A percentile compares a stretch with the other conserved stretches of the same genome.
phyloP scores from a whole-genome alignment of 2,888 invertebrate genomes.

The Drosophila emarginata region DNA sequence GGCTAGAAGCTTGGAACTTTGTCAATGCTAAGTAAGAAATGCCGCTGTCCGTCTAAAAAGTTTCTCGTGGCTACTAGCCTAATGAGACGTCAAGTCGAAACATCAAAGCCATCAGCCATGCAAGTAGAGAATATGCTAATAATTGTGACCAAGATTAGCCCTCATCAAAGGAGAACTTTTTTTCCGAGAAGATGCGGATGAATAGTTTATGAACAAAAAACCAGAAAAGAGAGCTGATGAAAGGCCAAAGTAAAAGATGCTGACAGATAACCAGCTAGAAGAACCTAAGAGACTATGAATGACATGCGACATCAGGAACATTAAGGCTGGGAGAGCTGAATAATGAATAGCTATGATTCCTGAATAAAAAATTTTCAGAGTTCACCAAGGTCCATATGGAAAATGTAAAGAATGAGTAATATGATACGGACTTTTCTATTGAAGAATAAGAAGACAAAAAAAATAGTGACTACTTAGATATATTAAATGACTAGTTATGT shows the following conservation, averaged over 20 bases:
- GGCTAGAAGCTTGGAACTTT: constrained; percentile 26
- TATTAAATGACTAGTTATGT: no score
- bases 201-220: constrained; percentile 6
- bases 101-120: constrained; percentile 56
- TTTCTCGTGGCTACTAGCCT: constrained; percentile 20
- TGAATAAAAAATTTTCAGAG: neutral
- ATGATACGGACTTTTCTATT: no score
- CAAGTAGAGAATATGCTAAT: constrained; percentile 52
- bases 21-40: constrained; percentile 15
- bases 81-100: constrained; percentile 57
- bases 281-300: neutral
- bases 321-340: neutral
- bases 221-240: neutral
- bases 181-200: neutral
- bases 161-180: constrained; percentile 33
- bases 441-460: no score
- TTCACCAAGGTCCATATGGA: neutral
- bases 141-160: constrained; percentile 49
- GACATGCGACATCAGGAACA: neutral
- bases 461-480: no score
- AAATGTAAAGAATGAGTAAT: no score
- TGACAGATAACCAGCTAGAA: neutral
- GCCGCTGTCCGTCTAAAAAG: constrained; percentile 6
- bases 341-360: neutral
- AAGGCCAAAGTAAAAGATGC: neutral